Percentiles rank a stretch among this genome's conserved stretches.
Evolutionary conservation across 1,140 invertebrate species (phyloP).

Genomic region (Paracyclopina nana): DNA sequence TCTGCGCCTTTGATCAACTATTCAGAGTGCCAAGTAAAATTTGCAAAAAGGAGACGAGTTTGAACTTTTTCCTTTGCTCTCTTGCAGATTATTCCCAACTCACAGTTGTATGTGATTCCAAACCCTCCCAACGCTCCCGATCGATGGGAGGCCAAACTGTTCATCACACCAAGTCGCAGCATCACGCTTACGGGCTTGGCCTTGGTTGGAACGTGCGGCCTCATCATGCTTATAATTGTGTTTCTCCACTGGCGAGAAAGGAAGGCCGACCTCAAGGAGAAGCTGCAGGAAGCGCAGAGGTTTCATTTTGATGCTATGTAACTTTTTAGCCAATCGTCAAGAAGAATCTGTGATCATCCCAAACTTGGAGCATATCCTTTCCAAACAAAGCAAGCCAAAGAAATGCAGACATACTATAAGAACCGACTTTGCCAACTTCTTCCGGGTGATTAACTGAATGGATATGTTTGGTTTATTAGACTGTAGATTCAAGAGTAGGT

Average conservation of each 20-base stretch:
- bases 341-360: no score
- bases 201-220: conserved; percentile 58
- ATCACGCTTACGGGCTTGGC: conserved; percentile 78
- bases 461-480: no score
- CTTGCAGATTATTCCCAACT: conserved; percentile 84
- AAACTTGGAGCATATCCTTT: no score
- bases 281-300: conserved; percentile 59
- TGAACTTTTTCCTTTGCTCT: no score
- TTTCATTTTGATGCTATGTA: conserved; percentile 52
- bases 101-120: conserved; percentile 87
- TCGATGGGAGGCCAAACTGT: conserved; percentile 77
- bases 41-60: no score
- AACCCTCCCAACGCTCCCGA: conserved; percentile 50
- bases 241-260: conserved; percentile 83
- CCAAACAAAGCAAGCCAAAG: no score
- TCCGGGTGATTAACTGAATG: no score
- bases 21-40: neutral
- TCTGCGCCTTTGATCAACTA: no score
- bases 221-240: conserved; percentile 63
- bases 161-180: conserved; percentile 83
- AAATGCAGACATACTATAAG: no score
- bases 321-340: no score
- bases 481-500: no score
- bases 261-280: conserved; percentile 70
- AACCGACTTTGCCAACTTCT: no score